Conservation (phyloP, 2,797 vertebrate species). For the Lindbergichthys nudifrons region DNA sequence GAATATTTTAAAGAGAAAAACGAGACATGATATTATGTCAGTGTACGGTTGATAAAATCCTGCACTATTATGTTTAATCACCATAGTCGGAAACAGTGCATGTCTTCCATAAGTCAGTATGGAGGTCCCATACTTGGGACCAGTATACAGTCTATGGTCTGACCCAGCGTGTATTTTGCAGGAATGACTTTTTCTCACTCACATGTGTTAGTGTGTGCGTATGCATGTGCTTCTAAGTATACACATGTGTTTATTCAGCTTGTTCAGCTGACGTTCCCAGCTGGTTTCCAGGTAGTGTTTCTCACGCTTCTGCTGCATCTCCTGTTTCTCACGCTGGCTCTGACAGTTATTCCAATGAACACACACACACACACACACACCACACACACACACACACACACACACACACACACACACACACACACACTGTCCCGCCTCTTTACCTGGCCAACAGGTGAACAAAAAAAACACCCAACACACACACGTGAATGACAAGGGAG, state of each 20-base stretch:
- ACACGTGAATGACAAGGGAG: slow-evolving; percentile 20
- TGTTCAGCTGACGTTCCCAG: slow-evolving; percentile 69
- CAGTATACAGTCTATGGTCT: slow-evolving; percentile 25
- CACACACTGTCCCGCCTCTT: slow-evolving; percentile 37
- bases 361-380: slow-evolving; percentile 35
- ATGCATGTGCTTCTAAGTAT: slow-evolving; percentile 29
- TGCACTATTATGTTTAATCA: not conserved
- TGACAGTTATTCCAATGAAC: slow-evolving; percentile 66
- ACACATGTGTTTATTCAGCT: slow-evolving; percentile 57
- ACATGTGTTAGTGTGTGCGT: slow-evolving; percentile 23
- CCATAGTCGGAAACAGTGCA: not conserved
- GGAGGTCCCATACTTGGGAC: slow-evolving; percentile 12
- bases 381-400: slow-evolving; percentile 21
- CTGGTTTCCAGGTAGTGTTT: slow-evolving; percentile 79
- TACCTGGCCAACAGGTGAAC: slow-evolving; percentile 69
- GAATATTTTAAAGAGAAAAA: not conserved
- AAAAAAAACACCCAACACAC: slow-evolving; percentile 49
- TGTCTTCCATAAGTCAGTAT: slow-evolving; percentile 40
- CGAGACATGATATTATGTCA: not conserved
- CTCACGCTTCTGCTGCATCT: slow-evolving; percentile 76
- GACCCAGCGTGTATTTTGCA: slow-evolving; percentile 54
- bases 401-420: slow-evolving; percentile 21
- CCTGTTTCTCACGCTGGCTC: slow-evolving; percentile 75
- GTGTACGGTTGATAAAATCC: not conserved
- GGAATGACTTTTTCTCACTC: slow-evolving; percentile 45